Conservation (phyloP, 2,113 vertebrate genomes). For the Scartelaos histophorus region DNA sequence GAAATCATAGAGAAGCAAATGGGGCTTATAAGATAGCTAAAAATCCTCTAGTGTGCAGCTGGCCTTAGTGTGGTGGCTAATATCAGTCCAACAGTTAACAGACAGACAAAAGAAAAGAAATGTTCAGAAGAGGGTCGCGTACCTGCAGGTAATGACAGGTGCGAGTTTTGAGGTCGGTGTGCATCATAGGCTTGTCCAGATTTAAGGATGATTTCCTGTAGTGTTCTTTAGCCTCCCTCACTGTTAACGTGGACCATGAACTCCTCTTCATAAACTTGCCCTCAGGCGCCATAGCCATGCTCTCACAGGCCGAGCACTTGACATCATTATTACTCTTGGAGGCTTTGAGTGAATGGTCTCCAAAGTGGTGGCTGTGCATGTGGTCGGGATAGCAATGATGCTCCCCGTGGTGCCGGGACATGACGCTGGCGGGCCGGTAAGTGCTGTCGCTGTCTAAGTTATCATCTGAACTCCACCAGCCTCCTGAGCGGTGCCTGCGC, state of each 20-base stretch:
- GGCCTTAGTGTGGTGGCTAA: too few species aligned
- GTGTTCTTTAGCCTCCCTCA: conserved; percentile 99
- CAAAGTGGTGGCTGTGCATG: conserved; percentile 84
- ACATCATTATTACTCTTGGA: conserved; percentile 97
- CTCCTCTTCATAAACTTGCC: conserved; percentile 95
- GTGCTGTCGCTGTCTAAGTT: conserved; percentile 98
- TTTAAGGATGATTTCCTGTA: conserved; percentile 97
- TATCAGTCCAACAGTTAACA: background rate
- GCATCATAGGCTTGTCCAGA: conserved; percentile 90
- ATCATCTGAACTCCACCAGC: conserved; percentile 98
- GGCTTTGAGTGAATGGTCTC: conserved; percentile 91
- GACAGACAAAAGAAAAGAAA: background rate
- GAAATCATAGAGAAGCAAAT: too few species aligned
- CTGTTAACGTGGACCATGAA: conserved; percentile 98
- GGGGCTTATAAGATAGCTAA: too few species aligned
- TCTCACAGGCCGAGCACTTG: conserved; percentile 95
- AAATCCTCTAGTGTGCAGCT: too few species aligned
- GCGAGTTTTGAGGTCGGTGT: conserved; percentile 88
- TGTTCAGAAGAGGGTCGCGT: conserved; percentile 19
- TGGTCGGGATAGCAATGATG: conserved; percentile 91
- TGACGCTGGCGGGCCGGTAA: conserved; percentile 88
- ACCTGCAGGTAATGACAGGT: conserved; percentile 97
- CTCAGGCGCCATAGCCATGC: conserved; percentile 88
- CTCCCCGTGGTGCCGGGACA: conserved; percentile 85
- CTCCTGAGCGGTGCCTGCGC: conserved; percentile 86